phyloP scores from a whole-genome alignment of 2,888 invertebrate genomes.

The Trileptium ribeirensis region DNA sequence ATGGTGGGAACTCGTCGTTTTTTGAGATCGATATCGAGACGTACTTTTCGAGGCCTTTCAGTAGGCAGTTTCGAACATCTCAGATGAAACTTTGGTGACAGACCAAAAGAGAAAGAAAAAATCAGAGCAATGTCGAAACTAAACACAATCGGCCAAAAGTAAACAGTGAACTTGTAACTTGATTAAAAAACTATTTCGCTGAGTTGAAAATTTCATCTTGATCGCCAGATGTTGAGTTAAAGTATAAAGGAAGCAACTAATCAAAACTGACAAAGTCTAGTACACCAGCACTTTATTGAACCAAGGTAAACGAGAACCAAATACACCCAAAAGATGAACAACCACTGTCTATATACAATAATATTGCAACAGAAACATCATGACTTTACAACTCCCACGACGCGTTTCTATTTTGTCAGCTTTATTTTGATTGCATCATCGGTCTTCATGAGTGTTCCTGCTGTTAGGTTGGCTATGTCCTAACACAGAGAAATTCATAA shows the following conservation, averaged over 20 bases:
- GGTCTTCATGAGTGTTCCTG: background rate
- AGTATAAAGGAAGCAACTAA: background rate
- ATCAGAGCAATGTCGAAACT: too few relatives aligned
- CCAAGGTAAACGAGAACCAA: background rate
- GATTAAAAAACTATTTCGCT: too few relatives aligned
- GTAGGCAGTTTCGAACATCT: too few relatives aligned
- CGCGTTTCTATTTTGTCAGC: background rate
- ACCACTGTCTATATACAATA: background rate
- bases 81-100: too few relatives aligned
- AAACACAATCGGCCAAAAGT: too few relatives aligned
- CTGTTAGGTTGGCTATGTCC: background rate
- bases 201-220: too few relatives aligned
- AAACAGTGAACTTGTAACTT: too few relatives aligned
- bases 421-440: background rate
- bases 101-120: too few relatives aligned
- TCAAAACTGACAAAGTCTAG: background rate
- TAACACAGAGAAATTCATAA: too few relatives aligned
- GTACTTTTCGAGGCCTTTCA: too few relatives aligned
- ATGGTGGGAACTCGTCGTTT: too few relatives aligned
- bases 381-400: background rate
- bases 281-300: background rate
- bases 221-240: background rate
- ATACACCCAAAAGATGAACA: background rate
- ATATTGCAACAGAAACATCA: background rate
- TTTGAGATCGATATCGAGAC: too few relatives aligned